phyloP scores from a whole-genome alignment of 2,113 vertebrate species.

The Quiscalus mexicanus region DNA sequence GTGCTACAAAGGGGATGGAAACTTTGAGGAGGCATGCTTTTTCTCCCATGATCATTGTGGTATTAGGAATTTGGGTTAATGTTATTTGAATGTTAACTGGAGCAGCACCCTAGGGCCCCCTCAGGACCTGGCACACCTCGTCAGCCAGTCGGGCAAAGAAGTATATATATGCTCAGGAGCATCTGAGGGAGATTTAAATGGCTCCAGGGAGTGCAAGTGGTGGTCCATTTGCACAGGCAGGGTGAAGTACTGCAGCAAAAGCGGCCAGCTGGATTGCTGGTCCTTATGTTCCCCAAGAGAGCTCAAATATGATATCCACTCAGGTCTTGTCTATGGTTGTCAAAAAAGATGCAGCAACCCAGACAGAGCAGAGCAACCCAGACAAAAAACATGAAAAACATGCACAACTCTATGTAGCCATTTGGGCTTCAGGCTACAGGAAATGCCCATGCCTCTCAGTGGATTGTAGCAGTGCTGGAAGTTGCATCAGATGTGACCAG shows the following conservation, averaged over 20 bases:
- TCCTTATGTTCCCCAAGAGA: background rate
- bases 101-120: background rate
- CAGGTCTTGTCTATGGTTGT: background rate
- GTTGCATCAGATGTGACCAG: background rate
- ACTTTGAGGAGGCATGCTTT: background rate
- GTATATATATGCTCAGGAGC: background rate
- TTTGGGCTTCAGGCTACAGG: background rate
- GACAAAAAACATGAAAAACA: background rate
- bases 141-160: background rate
- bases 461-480: background rate
- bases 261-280: background rate
- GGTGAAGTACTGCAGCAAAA: background rate
- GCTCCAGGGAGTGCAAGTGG: background rate
- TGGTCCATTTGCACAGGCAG: background rate
- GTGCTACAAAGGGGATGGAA: background rate
- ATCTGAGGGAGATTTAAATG: background rate
- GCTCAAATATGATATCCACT: background rate
- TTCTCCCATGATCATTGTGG: background rate
- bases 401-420: background rate
- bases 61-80: background rate
- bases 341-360: accelerated
- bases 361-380: background rate
- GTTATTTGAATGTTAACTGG: background rate
- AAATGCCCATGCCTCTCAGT: background rate
- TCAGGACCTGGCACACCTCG: background rate